Conservation (phyloP, 2,113 vertebrate species). For the Channa maculata region DNA sequence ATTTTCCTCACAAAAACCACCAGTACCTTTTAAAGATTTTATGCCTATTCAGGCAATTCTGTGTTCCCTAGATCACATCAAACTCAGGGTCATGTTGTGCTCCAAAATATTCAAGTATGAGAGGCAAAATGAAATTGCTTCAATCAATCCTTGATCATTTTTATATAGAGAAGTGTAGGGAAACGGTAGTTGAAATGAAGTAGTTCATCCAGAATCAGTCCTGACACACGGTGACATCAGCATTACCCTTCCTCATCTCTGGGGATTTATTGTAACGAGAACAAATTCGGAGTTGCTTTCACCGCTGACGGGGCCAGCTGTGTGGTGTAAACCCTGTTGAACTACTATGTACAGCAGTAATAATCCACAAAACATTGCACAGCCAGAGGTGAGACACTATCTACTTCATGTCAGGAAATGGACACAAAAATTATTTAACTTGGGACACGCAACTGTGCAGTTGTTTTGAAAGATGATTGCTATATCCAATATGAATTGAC, state of each 20-base stretch:
- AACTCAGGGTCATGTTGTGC: slow-evolving; percentile 9
- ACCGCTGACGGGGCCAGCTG: slow-evolving; percentile 7
- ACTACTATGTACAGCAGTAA: slow-evolving; percentile 43
- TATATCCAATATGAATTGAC: slow-evolving; percentile 4
- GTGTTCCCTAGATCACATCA: slow-evolving; percentile 20
- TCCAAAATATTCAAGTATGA: slow-evolving; percentile 20
- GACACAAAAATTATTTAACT: slow-evolving; percentile 52
- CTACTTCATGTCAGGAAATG: slow-evolving; percentile 44
- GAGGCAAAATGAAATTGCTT: slow-evolving; percentile 38
- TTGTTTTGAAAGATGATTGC: slow-evolving; percentile 41
- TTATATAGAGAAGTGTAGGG: slow-evolving; percentile 10
- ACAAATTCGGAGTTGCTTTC: slow-evolving; percentile 23
- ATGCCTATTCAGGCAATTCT: slow-evolving; percentile 31
- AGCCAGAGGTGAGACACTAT: slow-evolving; percentile 51
- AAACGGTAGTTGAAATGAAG: slow-evolving; percentile 4
- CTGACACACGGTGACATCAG: slow-evolving; percentile 31
- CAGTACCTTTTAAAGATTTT: slow-evolving; percentile 24
- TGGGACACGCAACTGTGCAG: slow-evolving; percentile 56
- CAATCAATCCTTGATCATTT: slow-evolving; percentile 36
- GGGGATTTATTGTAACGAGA: slow-evolving; percentile 27
- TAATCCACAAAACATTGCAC: slow-evolving; percentile 53
- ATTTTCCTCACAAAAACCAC: slow-evolving; percentile 8
- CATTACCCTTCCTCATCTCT: slow-evolving; percentile 18
- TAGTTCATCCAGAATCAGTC: slow-evolving; percentile 18
- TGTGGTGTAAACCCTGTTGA: slow-evolving; percentile 34